A percentile compares a stretch with the other conserved stretches of the same genome.
phyloP scores from a whole-genome alignment of 2,888 invertebrate genomes.

The Pheosia tremula region DNA sequence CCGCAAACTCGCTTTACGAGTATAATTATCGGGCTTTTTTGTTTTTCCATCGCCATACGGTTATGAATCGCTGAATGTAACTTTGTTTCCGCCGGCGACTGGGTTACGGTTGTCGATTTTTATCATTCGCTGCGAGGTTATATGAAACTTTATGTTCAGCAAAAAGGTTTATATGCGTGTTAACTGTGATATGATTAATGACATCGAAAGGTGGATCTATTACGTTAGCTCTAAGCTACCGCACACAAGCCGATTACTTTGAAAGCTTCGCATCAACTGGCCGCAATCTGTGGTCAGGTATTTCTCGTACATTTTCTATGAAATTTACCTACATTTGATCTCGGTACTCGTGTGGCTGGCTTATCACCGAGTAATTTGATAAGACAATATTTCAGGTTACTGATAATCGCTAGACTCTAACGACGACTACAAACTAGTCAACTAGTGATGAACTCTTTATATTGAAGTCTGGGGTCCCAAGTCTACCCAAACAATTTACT shows the following conservation, averaged over 20 bases:
- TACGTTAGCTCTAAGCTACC: background rate
- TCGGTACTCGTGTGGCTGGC: background rate
- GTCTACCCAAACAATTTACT: too few species aligned
- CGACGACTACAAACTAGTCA: background rate
- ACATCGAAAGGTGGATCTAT: background rate
- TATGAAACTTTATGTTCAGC: slow-evolving; percentile 15
- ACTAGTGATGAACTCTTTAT: background rate
- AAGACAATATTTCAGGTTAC: too few species aligned
- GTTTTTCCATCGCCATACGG: slow-evolving; percentile 50
- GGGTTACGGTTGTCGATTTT: slow-evolving; percentile 37
- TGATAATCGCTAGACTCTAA: too few species aligned
- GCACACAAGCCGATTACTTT: background rate
- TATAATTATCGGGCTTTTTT: slow-evolving; percentile 76
- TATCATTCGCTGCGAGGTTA: slow-evolving; percentile 24
- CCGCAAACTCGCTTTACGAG: slow-evolving; percentile 79
- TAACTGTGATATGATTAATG: slow-evolving; percentile 3
- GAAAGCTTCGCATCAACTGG: background rate
- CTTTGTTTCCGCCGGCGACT: slow-evolving; percentile 56
- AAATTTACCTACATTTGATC: background rate
- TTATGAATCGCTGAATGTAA: slow-evolving; percentile 66
- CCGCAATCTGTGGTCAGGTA: background rate
- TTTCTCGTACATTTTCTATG: slow-evolving; percentile 1
- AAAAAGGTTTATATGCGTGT: slow-evolving; percentile 2
- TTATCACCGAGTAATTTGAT: background rate
- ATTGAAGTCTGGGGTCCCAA: background rate